Base-by-base conservation (phyloP, 2,888 invertebrate species). In the Cerceris rybyensis region DNA sequence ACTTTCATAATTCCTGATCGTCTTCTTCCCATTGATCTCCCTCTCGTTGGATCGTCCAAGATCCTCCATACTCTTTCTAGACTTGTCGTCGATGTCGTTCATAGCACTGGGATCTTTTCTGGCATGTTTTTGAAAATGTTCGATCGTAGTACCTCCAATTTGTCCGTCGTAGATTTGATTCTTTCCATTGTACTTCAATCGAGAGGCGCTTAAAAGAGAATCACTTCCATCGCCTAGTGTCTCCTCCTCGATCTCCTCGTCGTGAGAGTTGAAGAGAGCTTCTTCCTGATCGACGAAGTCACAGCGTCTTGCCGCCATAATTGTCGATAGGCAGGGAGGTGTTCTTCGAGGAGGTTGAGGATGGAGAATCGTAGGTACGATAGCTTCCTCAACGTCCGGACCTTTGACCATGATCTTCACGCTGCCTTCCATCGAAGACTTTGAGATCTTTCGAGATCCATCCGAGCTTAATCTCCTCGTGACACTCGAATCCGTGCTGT, bases 321-420 rank as follows among this genome's bases (percentile, higher is more conserved):
- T 87, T 6, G 86, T 84, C 1, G 90, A 88, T 6, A 91, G 49
- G 58, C 91, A 92, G 0, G 91, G 87, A 16, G 94, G 94, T 5
- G 94, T 93, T 90, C 96, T 95, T 82, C 96, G 94, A 0, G 97
- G 97, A 60, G 97, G 97, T 90, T 96, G 96, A 0, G 97, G 97
- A 67, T 96, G 94, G 70, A 97, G 94, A 91, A 96, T 96, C 0
- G 95, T 95, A 0, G 97, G 97, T 1, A 97, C 94, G 60, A 97
- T 97, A 85, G 96, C 96, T 55, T 94, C 93, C 88, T 96, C 96
- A 17, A 93, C 92, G 43, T 94, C 94, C 28, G 93, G 93, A 11
- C 93, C 91, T 43, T 93, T 93, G 5, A 94, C 93, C n/a, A 94
- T 92, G 6, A 93, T 92, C 76, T 93, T 94, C 75, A 94, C 92